phyloP scores from a whole-genome alignment of 2,888 invertebrate genomes.

The Hermodice carunculata region DNA sequence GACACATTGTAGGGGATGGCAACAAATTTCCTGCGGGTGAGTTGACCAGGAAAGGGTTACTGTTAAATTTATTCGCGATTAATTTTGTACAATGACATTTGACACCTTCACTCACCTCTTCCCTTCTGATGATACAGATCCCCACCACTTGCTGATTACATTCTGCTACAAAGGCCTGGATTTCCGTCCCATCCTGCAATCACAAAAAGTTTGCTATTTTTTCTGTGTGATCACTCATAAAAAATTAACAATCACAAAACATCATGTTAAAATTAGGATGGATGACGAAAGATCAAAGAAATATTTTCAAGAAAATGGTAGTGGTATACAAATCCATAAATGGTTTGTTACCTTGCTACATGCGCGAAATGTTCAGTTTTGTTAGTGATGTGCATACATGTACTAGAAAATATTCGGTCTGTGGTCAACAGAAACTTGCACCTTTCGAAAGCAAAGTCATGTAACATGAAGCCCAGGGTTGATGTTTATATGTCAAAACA shows the following conservation, averaged over 20 bases:
- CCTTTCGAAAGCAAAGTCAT: no score
- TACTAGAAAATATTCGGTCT: neutral
- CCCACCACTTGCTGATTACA: conserved; percentile 64
- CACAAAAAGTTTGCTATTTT: no score
- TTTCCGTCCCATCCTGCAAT: conserved; percentile 64
- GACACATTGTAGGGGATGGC: no score
- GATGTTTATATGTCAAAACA: neutral
- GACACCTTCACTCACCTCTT: conserved; percentile 57
- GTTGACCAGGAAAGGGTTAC: no score
- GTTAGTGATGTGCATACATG: neutral
- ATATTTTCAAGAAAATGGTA: neutral
- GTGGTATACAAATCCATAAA: neutral
- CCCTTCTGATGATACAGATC: conserved; percentile 62
- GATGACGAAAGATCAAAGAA: no score
- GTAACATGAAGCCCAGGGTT: neutral
- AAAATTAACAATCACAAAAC: no score
- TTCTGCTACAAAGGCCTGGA: conserved; percentile 67
- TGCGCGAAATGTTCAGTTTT: neutral
- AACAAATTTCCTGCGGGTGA: no score
- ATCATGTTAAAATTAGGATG: no score
- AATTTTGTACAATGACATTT: no score
- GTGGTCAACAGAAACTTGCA: no score
- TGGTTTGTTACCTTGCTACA: neutral
- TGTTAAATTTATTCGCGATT: no score
- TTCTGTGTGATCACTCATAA: no score